phyloP scores from a whole-genome alignment of 2,888 invertebrate genomes.

The Apocheima hispidaria region DNA sequence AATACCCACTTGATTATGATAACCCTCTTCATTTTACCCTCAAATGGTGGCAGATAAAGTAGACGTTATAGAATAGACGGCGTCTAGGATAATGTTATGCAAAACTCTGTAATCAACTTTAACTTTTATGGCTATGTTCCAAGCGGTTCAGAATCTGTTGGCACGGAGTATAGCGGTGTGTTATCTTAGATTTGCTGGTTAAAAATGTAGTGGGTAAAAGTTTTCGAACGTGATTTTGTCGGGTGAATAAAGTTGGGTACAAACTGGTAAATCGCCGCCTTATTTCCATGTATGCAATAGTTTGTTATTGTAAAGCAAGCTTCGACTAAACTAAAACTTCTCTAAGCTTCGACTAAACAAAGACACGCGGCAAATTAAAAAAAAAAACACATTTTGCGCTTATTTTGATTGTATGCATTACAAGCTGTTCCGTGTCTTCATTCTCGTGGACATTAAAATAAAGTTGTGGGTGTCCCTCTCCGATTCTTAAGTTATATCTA shows the following conservation, averaged over 20 bases:
- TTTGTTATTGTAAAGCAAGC: too few relatives aligned
- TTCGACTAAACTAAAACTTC: too few relatives aligned
- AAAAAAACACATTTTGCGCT: too few relatives aligned
- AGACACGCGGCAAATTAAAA: too few relatives aligned
- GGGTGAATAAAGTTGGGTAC: neutral
- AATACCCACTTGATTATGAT: constrained; percentile 30
- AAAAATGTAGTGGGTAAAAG: constrained; percentile 7
- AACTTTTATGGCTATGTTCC: constrained; percentile 41
- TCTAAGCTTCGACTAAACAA: too few relatives aligned
- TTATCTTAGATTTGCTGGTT: constrained; percentile 10
- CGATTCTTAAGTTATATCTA: too few relatives aligned
- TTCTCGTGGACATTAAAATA: too few relatives aligned
- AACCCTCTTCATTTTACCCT: constrained; percentile 29
- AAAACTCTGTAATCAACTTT: constrained; percentile 45
- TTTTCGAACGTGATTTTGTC: neutral
- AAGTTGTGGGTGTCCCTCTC: too few relatives aligned
- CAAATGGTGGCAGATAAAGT: constrained; percentile 33
- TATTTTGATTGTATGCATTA: too few relatives aligned
- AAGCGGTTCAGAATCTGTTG: constrained; percentile 36
- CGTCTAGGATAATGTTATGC: constrained; percentile 42
- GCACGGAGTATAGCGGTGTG: constrained; percentile 29
- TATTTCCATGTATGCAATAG: too few relatives aligned
- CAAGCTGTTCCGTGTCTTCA: too few relatives aligned
- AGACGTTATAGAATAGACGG: constrained; percentile 37
- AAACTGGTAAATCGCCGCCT: too few relatives aligned